phyloP scores from a whole-genome alignment of 2,888 invertebrate species.

The Sarcophaga variegata region DNA sequence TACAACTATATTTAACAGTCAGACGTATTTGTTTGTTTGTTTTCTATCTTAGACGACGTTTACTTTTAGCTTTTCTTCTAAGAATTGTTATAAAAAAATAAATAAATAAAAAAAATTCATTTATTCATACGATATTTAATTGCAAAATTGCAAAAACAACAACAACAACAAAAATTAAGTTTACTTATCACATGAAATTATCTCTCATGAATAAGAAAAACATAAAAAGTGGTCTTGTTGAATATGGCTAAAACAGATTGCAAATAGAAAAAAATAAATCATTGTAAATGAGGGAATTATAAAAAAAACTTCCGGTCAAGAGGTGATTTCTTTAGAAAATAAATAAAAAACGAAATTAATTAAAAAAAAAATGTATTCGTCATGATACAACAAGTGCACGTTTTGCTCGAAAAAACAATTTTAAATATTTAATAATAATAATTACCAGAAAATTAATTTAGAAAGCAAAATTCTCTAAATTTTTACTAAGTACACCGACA shows the following conservation, averaged over 20 bases:
- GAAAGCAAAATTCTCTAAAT: too few relatives aligned
- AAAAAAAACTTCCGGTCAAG: conserved; percentile 47
- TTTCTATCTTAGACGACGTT: neutral
- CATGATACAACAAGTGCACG: neutral
- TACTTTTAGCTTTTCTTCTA: conserved; percentile 27
- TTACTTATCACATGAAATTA: conserved; percentile 36
- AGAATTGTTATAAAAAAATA: conserved; percentile 20
- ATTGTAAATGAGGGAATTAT: neutral
- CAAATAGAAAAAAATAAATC: neutral
- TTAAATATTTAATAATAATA: too few relatives aligned
- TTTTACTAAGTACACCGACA: too few relatives aligned
- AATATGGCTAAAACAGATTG: too few relatives aligned
- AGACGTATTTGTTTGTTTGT: too few relatives aligned
- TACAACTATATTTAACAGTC: neutral
- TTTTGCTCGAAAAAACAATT: neutral
- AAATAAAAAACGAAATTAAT: neutral
- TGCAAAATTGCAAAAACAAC: conserved; percentile 23
- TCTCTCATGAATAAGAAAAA: conserved; percentile 41
- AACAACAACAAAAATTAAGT: too few relatives aligned
- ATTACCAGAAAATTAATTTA: too few relatives aligned
- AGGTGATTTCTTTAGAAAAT: conserved; percentile 21
- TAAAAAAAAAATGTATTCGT: neutral
- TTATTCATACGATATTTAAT: conserved; percentile 13
- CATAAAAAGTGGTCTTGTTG: conserved; percentile 11
- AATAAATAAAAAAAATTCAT: too few relatives aligned